Base-by-base conservation (phyloP, 2,113 vertebrate species). In the Ardeotis arabs region DNA sequence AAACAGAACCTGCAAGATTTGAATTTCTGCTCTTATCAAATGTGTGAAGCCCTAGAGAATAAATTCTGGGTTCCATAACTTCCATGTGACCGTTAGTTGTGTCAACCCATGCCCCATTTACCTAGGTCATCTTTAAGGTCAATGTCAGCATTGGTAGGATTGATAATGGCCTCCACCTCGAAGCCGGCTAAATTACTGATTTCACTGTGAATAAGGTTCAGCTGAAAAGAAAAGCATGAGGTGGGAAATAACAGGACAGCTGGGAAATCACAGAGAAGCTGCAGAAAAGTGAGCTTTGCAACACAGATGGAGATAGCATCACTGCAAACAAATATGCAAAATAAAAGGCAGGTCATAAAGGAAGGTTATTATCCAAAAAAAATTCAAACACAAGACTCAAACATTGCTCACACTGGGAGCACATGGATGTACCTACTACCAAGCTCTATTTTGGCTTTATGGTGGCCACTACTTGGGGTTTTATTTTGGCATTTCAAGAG, bases 71-170 rank as follows among this genome's bases (percentile, higher is more conserved):
- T 98, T 98, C 98, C 98, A 98, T 98, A 98, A 98, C 96, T 97
- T 97, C 96, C 98, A 96, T 96, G 97, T 98, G 97, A 98, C 98
- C 96, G 90, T 98, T 98, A 98, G 98, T 96, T 95, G 96, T 95
- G 96, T 96, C 97, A 97, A 98, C 98, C 98, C 98, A 83, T 97
- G 96, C 97, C 97, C 98, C 98, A 98, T 98, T 98, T 99, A 99
- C 99, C 99, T 99, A 99, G 98, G 98, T 99, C 99, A 98, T 99
- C 99, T 99, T 99, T 99, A 98, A 99, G 99, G 98, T 99, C 99
- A 99, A 99, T 99, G 98, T 99, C 99, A 98, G 99, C 99, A 98
- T 99, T 99, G 98, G 99, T 99, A 96, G 99, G 99, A 98, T 99
- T 99, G 99, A 99, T 99, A 98, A 99, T 99, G 98, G 99, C 99